Evolutionary conservation across 1,140 invertebrate species (phyloP), one percentile per base, ranked within the genome.

Genomic region (Lepidostoma basale): DNA sequence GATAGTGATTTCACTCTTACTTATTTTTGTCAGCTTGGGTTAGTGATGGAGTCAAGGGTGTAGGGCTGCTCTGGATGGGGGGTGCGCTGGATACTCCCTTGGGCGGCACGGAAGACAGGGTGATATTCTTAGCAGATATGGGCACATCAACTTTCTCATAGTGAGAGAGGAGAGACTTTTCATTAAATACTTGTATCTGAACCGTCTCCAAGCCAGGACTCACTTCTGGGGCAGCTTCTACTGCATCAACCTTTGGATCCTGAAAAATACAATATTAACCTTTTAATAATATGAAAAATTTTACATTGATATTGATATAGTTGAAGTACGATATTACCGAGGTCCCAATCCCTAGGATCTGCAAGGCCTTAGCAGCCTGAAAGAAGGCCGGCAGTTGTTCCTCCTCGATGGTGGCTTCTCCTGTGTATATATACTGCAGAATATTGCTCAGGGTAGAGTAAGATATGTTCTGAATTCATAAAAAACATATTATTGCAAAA

Each of bases 381-480:
- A 77, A 75, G 74, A 83, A 83, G 6, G 69, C 47, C 49, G 73
- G 36, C 20, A 83, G 63, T 64, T 77, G 73, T 25, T 77, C 78
- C 25, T 77, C 76, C 23, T 75, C 75, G 3, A 83, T 76, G 22
- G 77, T 26, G 0, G 79, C 82, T 67, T 83, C 79, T 10, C 81
- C 81, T 18, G 79, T 81, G 60, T 83, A 83, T 54, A 83, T 77
- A 63, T 83, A 83, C 68, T 82, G 79, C 28, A 83, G 72, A 30
- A 83, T 68, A 18, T 74, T 70, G 44, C 74, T 75, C 36, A 83
- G 67, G 40, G 76, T 78, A 69, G 74, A 67, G 68, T 81, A 76
- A 12, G 78, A 76, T 25, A 83, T 73, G 75, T 83, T 79, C 81
- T 83, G 75, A 8, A 56, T n/a, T n/a, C n/a, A n/a, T n/a, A n/a